Percentiles rank a stretch among this genome's conserved stretches.
These are phyloP conservation scores for Cabera pusaria DNA, from an alignment of 2,888 invertebrate genomes.

Conservation along the genomic window DNA sequence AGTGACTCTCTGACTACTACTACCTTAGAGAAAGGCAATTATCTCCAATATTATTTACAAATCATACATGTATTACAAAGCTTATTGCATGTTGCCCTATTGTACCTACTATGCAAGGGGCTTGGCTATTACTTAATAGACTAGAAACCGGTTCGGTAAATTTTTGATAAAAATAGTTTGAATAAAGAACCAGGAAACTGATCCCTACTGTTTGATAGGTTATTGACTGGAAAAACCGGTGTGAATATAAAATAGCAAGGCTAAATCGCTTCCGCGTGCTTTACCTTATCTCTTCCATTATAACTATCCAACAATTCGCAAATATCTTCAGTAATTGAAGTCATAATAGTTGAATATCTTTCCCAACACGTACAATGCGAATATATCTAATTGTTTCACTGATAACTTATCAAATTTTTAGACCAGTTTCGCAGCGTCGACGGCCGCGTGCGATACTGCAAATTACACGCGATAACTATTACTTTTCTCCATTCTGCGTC, in stretches of 20 bases:
- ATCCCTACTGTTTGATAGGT: slow-evolving; percentile 29
- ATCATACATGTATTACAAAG: too few species aligned
- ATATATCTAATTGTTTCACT: slow-evolving; percentile 26
- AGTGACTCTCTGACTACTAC: too few species aligned
- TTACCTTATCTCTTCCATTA: slow-evolving; percentile 93
- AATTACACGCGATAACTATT: slow-evolving; percentile 55
- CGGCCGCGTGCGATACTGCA: slow-evolving; percentile 42
- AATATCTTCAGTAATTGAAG: slow-evolving; percentile 78
- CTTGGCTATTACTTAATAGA: not conserved
- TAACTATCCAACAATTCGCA: slow-evolving; percentile 90
- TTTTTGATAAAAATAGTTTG: too few species aligned
- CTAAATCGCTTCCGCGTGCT: slow-evolving; percentile 56
- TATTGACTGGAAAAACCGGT: slow-evolving; percentile 46
- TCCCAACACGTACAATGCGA: slow-evolving; percentile 14
- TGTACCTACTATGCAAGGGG: not conserved
- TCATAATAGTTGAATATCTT: slow-evolving; percentile 47
- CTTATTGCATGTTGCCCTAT: too few species aligned
- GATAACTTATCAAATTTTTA: slow-evolving; percentile 39
- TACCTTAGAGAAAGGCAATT: too few species aligned
- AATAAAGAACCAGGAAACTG: not conserved
- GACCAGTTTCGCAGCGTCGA: slow-evolving; percentile 14
- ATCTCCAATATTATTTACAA: too few species aligned
- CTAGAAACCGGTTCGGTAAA: not conserved
- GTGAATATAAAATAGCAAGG: slow-evolving; percentile 50
- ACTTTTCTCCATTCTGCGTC: slow-evolving; percentile 61